Evolutionary conservation across 2,113 vertebrate species (phyloP).

Genomic region (Baryphthengus martii): DNA sequence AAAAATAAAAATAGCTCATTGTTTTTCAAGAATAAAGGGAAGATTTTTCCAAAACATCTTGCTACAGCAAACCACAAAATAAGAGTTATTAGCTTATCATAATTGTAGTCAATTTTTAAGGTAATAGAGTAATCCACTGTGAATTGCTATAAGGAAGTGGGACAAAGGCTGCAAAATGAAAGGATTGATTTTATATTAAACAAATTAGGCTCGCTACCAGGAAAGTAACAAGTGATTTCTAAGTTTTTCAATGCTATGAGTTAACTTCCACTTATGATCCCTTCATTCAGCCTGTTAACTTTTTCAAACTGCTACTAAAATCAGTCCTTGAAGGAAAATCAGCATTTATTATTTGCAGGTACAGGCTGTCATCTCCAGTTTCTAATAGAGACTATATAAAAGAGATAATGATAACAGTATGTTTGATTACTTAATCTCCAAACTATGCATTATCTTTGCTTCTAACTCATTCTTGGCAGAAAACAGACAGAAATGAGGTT

Average conservation of each 20-base stretch:
- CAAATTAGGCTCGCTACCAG: constrained; percentile 68
- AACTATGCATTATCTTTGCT: neutral
- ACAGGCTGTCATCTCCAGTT: constrained; percentile 12
- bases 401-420: neutral
- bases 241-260: constrained; percentile 48
- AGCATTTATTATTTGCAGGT: constrained; percentile 15
- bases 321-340: neutral
- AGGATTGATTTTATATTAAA: constrained; percentile 77
- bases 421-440: constrained; percentile 28
- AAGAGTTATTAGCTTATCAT: constrained; percentile 68
- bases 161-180: constrained; percentile 72
- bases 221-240: constrained; percentile 64
- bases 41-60: constrained; percentile 60
- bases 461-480: neutral
- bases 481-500: neutral
- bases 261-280: constrained; percentile 57
- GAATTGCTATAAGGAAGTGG: constrained; percentile 67
- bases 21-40: constrained; percentile 23
- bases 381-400: neutral
- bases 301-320: constrained; percentile 31
- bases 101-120: constrained; percentile 70
- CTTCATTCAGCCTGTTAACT: constrained; percentile 31
- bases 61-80: constrained; percentile 69
- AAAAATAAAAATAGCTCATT: neutral
- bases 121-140: constrained; percentile 65